Evolutionary conservation across 2,113 vertebrate genomes (phyloP), one percentile per base, ranked within the genome.

Genomic region (Benitochromis conjunctus): DNA sequence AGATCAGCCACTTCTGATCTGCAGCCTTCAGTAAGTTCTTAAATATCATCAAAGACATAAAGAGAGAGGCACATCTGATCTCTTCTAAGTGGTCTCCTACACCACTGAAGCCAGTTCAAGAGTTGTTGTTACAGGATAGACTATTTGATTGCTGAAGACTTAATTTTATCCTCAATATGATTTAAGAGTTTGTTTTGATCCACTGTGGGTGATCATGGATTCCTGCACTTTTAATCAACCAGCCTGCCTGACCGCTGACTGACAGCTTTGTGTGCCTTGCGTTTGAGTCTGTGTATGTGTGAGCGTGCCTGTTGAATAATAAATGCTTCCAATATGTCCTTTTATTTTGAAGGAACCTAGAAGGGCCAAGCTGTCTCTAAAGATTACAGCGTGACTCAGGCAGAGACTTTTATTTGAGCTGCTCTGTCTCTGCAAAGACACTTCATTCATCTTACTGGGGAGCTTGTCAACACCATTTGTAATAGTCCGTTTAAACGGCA

Each of bases 401-500:
- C 77, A 8, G 12, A 69, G 82, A 88, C 79, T 94, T 95, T 89
- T 90, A 89, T 93, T 93, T 76, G 85, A 92, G 88, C 86, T 56
- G 76, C 83, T 84, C 71, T 78, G 89, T 91, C 92, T 91, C 88
- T 92, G 89, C 88, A 89, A 85, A 93, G 84, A 88, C 91, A 81
- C 93, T 93, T 91, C 92, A 94, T 95, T 93, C 86, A 91, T 95
- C 92, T 92, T 88, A 3, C 84, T 56, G 90, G 88, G 88, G 60
- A 89, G 89, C 85, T 60, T 83, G 92, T 95, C 94, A 95, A 86
- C 94, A 89, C 91, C 81, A 43, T 93, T 91, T 92, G 86, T 91
- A 93, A 92, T 90, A 90, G 83, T 90, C 90, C 85, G 83, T 93
- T 93, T 94, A 93, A 93, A 90, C 87, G 83, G 91, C 92, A 92